These are phyloP conservation scores for Bombus picipes DNA, from an alignment of 1,140 invertebrate species.

Conservation along the genomic window DNA sequence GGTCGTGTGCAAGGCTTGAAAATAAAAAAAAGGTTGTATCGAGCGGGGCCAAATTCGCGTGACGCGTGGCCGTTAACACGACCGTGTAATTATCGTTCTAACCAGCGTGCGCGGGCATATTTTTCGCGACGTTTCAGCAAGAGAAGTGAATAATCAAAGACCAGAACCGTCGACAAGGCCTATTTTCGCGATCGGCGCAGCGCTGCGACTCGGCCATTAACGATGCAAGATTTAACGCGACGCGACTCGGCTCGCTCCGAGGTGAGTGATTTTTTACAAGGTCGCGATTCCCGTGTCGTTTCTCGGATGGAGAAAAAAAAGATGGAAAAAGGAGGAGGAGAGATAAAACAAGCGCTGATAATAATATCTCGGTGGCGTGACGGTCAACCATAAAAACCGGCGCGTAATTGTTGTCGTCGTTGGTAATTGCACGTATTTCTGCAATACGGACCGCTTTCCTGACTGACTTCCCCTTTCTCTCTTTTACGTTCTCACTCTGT, in stretches of 20 bases:
- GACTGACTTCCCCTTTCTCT: neutral
- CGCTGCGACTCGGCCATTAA: conserved; percentile 1
- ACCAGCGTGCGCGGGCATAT: conserved; percentile 30
- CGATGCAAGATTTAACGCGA: conserved; percentile 38
- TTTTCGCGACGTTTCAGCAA: conserved; percentile 57
- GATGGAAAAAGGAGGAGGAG: neutral
- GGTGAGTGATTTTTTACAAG: conserved; percentile 15
- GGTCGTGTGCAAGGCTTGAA: neutral
- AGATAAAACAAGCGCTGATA: conserved; percentile 37
- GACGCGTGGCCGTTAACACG: conserved; percentile 55
- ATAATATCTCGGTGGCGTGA: conserved; percentile 66
- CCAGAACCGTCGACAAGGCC: conserved; percentile 24
- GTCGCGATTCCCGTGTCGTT: neutral
- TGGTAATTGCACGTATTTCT: conserved; percentile 65
- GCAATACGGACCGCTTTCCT: conserved; percentile 37
- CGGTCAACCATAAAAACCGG: conserved; percentile 64
- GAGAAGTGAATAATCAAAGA: conserved; percentile 62
- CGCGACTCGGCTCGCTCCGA: too few species aligned
- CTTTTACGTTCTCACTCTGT: neutral
- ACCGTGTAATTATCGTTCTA: conserved; percentile 61
- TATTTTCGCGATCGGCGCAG: conserved; percentile 31
- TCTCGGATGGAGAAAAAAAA: neutral
- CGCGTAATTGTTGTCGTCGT: conserved; percentile 70
- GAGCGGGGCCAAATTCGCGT: conserved; percentile 49
- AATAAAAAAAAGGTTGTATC: neutral